A percentile compares a stretch with the other conserved stretches of the same genome.
phyloP scores from a whole-genome alignment of 2,888 invertebrate species.

The Anarsia innoxiella region DNA sequence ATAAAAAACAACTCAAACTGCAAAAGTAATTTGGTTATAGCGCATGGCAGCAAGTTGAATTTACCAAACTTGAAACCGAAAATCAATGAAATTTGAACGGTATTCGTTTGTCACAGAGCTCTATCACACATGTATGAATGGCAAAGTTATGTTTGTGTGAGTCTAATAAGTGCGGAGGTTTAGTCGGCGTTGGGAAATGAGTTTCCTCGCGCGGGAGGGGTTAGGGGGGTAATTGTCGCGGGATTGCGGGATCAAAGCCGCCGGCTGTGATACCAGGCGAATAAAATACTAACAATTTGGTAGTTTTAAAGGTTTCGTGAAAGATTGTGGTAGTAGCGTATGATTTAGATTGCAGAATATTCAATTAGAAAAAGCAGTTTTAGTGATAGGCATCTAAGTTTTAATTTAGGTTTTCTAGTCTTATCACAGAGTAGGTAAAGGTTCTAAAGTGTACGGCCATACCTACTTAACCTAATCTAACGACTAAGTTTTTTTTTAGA shows the following conservation, averaged over 20 bases:
- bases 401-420: too few relatives aligned
- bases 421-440: too few relatives aligned
- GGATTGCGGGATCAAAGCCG: constrained; percentile 45
- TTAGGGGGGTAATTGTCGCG: constrained; percentile 57
- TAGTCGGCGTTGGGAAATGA: constrained; percentile 68
- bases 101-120: not conserved
- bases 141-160: constrained; percentile 24
- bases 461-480: too few relatives aligned
- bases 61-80: not conserved
- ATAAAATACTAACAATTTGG: too few relatives aligned
- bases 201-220: constrained; percentile 51
- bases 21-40: constrained; percentile 21
- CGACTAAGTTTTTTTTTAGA: too few relatives aligned
- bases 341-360: too few relatives aligned
- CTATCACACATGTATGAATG: constrained; percentile 1
- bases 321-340: too few relatives aligned
- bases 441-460: too few relatives aligned
- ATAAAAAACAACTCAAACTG: constrained; percentile 12
- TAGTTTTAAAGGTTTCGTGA: too few relatives aligned
- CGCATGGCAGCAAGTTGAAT: constrained; percentile 21
- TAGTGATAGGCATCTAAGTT: too few relatives aligned
- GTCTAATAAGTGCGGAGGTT: constrained; percentile 65
- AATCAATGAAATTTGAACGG: not conserved
- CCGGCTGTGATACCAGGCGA: constrained; percentile 27
- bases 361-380: too few relatives aligned